Evolutionary conservation across 2,888 invertebrate species (phyloP), one percentile per base, ranked within the genome.

Genomic region (Dynastes maya): DNA sequence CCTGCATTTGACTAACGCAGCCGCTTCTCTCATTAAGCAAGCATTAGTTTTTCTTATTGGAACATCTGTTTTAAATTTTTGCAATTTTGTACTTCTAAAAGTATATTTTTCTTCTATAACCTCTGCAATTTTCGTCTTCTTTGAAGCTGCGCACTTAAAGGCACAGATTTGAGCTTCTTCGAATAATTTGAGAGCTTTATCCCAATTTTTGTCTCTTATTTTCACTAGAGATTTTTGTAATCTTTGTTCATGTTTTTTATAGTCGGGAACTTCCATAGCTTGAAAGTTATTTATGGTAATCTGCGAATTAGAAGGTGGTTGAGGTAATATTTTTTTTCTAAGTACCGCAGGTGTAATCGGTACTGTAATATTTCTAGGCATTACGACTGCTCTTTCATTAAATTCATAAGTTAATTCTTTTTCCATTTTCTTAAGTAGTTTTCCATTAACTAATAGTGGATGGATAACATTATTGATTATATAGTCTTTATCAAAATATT

Each of bases 21-120:
- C 90, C 76, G 90, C 91, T 76, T 91, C 88, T 82, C 92, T 88
- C 85, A 91, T 90, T 0, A 92, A 82, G 6, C 90, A 89, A 0
- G 92, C 88, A 13, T 89, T 85, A 2, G 89, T 92, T 79, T 89
- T 89, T 88, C 90, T 92, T 11, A 89, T 84, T 64, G 82, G 75
- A 4, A 88, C 86, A 3, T 84, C 81, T 78, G 83, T 85, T 63
- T 77, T 80, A 65, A 81, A 81, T 63, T 81, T 83, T 11, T 82
- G 82, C 6, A 53, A 55, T 49, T n/a, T 80, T 77, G 78, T 76
- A 32, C 75, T 75, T 13, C 32, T 77, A 78, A 82, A 67, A 32
- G 77, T 9, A 77, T 77, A 65, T n/a, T 74, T 55, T 76, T 75
- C 72, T 74, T 76, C 79, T 8, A 68, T 61, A 67, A 63, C 76